phyloP scores from a whole-genome alignment of 2,888 invertebrate species.

The Xylocampa areola region DNA sequence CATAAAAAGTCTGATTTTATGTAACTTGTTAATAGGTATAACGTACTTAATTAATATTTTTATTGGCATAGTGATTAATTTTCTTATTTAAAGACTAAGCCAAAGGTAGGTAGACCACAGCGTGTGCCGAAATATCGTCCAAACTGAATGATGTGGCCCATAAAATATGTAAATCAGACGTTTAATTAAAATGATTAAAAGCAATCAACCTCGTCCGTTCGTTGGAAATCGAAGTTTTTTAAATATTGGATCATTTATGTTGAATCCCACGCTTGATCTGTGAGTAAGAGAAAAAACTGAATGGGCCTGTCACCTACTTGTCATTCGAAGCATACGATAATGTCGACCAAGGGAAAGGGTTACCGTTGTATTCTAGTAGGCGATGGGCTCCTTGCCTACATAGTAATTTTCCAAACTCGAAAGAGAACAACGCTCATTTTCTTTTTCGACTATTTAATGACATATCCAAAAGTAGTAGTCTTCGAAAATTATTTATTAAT shows the following conservation, averaged over 20 bases:
- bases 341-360: conserved; percentile 45
- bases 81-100: background rate
- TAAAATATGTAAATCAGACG: conserved; percentile 19
- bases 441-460: too few relatives aligned
- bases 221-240: conserved; percentile 6
- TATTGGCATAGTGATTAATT: conserved; percentile 17
- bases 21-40: conserved; percentile 18
- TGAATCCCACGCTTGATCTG: conserved; percentile 5
- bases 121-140: conserved; percentile 12
- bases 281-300: conserved; percentile 10
- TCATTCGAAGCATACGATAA: conserved; percentile 36
- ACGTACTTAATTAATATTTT: conserved; percentile 9
- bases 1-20: conserved; percentile 7
- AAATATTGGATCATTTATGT: conserved; percentile 9
- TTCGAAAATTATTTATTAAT: too few relatives aligned
- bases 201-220: background rate
- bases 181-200: conserved; percentile 9
- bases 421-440: too few relatives aligned
- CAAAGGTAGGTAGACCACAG: background rate
- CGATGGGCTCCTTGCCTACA: conserved; percentile 24
- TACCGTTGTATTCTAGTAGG: conserved; percentile 44
- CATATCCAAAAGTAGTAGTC: too few relatives aligned
- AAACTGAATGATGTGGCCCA: background rate
- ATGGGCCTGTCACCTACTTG: conserved; percentile 36
- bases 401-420: conserved; percentile 25